phyloP scores from a whole-genome alignment of 2,113 vertebrate species.

The Echinops telfairi region DNA sequence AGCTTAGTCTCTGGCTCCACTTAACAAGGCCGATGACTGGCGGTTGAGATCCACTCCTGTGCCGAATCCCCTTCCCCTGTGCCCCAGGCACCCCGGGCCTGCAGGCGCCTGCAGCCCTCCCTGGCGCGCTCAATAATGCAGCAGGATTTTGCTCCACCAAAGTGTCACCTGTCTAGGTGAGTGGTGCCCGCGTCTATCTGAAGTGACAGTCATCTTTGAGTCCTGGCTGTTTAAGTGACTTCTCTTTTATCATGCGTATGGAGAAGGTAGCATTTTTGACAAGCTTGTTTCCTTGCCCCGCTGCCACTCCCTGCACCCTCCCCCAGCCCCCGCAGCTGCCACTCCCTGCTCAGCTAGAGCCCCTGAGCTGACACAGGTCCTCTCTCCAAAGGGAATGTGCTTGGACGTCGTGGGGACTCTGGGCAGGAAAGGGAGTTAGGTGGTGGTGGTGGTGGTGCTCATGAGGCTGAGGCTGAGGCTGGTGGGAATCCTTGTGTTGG shows the following conservation, averaged over 20 bases:
- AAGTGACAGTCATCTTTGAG: constrained; percentile 97
- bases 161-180: constrained; percentile 97
- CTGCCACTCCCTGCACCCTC: background rate
- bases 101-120: constrained; percentile 85
- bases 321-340: constrained; percentile 51
- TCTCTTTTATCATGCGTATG: constrained; percentile 89
- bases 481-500: too few species aligned
- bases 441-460: constrained; percentile 73
- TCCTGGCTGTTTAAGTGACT: constrained; percentile 90
- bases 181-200: constrained; percentile 91
- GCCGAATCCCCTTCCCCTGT: constrained; percentile 84
- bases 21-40: constrained; percentile 82
- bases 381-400: constrained; percentile 86
- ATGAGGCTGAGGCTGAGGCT: too few species aligned
- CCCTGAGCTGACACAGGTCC: constrained; percentile 84
- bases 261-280: constrained; percentile 86
- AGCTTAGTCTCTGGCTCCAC: constrained; percentile 73
- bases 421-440: constrained; percentile 77
- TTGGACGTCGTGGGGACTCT: constrained; percentile 81
- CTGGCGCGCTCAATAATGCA: constrained; percentile 87
- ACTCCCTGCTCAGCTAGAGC: constrained; percentile 74
- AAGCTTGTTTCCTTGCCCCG: constrained; percentile 83
- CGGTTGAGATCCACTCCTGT: constrained; percentile 83
- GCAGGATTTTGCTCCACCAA: constrained; percentile 90
- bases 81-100: constrained; percentile 88